Evolutionary conservation across 2,113 vertebrate species (phyloP), one percentile per base, ranked within the genome.

Genomic region (Eptatretus burgeri): DNA sequence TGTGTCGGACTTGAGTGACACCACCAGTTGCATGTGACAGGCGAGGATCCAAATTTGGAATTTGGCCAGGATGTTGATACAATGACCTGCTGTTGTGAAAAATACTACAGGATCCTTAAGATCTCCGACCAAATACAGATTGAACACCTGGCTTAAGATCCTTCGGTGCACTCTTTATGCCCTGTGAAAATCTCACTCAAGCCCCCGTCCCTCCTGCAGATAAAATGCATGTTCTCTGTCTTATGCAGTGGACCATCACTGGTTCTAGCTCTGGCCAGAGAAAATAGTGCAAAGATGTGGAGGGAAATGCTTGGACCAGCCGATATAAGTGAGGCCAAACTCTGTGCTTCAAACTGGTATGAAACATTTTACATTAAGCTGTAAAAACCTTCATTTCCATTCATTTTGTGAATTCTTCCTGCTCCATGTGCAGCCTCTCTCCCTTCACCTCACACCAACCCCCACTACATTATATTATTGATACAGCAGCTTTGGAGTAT

Each of bases 241-340:
- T 20, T 66, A 60, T 51, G 41, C 69, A 81, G 79, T 62, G 79
- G 78, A 1, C 76, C 76, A 0, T 72, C 78, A 49, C 66, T 79
- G 10, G 77, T 75, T 52, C 69, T 81, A 70, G 76, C 68, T 51
- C 68, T 81, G 9, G 71, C 67, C 49, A 72, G 71, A 66, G 60
- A 14, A 3, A 71, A 65, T 7, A 76, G 77, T 18, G 74, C 79
- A 14, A 51, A 71, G 62, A 70, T 68, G 63, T 81, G 78, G 78
- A 78, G 68, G 65, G 71, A 66, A 65, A 70, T 76, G 14, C 70
- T 81, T 9, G 78, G 76, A 62, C 74, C 76, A 2, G 27, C 73
- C 66, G 74, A 80, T 41, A 64, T 75, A 18, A 64, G 52, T 65
- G 67, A 68, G 67, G 76, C 79, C 64, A 75, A 70, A 67, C 69